Conservation (phyloP, 2,113 vertebrate genomes). For the Gasterosteus nipponicus region DNA sequence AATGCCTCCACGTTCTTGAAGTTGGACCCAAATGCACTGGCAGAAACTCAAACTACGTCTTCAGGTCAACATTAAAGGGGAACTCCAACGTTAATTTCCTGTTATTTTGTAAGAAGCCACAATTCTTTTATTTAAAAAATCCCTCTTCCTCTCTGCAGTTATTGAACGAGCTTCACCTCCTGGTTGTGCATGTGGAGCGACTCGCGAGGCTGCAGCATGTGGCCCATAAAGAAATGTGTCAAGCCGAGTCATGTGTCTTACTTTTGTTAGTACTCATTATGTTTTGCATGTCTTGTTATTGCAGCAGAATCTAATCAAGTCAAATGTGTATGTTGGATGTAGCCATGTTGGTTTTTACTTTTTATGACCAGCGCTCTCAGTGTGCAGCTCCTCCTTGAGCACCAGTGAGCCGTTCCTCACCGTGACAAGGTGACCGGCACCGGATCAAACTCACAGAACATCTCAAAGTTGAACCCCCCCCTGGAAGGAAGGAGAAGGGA, state of each 20-base stretch:
- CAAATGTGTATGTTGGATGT: not conserved
- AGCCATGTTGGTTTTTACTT: not conserved
- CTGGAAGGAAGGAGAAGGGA: conserved; percentile 47
- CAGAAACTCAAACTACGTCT: not conserved
- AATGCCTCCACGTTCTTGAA: conserved; percentile 16
- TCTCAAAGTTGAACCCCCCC: conserved; percentile 32
- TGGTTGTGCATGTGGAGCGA: not conserved
- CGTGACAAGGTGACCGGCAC: not conserved
- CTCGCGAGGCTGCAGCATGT: not conserved
- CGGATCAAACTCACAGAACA: conserved; percentile 17
- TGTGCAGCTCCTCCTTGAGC: not conserved
- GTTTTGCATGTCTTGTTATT: not conserved
- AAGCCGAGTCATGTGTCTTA: not conserved
- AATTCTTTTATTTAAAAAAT: not conserved
- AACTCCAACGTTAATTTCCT: conserved; percentile 17
- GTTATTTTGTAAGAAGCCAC: conserved; percentile 16
- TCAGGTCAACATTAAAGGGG: conserved; percentile 14
- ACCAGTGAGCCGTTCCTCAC: too few species aligned
- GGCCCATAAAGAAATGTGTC: not conserved
- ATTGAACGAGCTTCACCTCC: not conserved
- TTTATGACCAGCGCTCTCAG: not conserved
- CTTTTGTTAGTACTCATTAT: not conserved
- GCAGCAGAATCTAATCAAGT: too few species aligned
- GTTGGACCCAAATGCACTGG: not conserved
- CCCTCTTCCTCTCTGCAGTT: not conserved